Percentiles rank a stretch among this genome's conserved stretches.
These are phyloP conservation scores for Chaenodraco wilsoni DNA, from an alignment of 2,797 vertebrate species.

Conservation along the genomic window DNA sequence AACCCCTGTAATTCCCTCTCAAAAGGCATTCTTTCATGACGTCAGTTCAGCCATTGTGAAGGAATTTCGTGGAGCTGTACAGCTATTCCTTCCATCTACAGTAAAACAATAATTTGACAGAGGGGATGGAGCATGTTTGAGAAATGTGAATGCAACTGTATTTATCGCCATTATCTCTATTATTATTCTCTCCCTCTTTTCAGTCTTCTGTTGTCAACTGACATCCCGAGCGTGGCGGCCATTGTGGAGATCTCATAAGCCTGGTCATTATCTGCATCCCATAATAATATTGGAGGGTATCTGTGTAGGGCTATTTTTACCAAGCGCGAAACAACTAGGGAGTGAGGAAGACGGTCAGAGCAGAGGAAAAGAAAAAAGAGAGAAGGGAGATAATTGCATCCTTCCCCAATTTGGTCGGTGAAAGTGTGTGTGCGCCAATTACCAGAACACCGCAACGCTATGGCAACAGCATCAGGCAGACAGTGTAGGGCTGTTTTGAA, in stretches of 20 bases:
- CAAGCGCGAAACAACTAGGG: slow-evolving; percentile 33
- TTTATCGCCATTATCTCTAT: slow-evolving; percentile 64
- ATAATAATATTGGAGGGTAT: slow-evolving; percentile 70
- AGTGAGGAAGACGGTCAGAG: slow-evolving; percentile 35
- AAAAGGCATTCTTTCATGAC: slow-evolving; percentile 29
- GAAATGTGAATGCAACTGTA: slow-evolving; percentile 37
- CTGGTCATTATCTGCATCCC: slow-evolving; percentile 68
- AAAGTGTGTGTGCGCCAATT: slow-evolving; percentile 65
- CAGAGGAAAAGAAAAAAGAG: slow-evolving; percentile 8
- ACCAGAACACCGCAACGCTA: slow-evolving; percentile 81
- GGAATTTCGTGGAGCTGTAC: slow-evolving; percentile 37
- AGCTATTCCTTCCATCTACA: slow-evolving; percentile 33
- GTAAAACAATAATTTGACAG: slow-evolving; percentile 40
- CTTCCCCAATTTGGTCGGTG: slow-evolving; percentile 59
- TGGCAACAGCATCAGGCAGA: slow-evolving; percentile 84
- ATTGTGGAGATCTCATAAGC: slow-evolving; percentile 60
- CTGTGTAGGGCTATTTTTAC: slow-evolving; percentile 69
- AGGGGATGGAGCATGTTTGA: slow-evolving; percentile 22
- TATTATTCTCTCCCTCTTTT: slow-evolving; percentile 49
- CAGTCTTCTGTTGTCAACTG: slow-evolving; percentile 45
- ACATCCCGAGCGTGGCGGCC: slow-evolving; percentile 32
- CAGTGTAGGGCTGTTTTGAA: slow-evolving; percentile 32
- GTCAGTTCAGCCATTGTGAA: slow-evolving; percentile 54
- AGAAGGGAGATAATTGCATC: slow-evolving; percentile 67
- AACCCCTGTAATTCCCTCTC: slow-evolving; percentile 35